These are phyloP conservation scores for Phylloscopus trochiloides DNA, from an alignment of 2,113 vertebrate species.

Conservation along the genomic window DNA sequence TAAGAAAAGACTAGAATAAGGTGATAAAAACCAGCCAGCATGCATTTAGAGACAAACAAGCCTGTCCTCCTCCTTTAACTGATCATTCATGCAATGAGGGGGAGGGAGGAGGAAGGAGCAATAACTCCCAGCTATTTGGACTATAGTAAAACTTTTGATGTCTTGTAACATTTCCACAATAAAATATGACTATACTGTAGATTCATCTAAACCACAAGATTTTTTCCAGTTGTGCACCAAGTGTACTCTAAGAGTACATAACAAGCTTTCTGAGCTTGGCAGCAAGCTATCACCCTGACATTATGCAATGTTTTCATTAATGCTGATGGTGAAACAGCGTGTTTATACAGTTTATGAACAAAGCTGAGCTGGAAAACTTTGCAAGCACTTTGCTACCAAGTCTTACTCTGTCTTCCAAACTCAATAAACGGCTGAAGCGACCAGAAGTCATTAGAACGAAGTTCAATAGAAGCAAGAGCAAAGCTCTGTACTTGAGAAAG, in stretches of 20 bases:
- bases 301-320: slow-evolving; percentile 69
- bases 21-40: neutral
- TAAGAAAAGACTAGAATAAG: neutral
- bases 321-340: slow-evolving; percentile 42
- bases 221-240: slow-evolving; percentile 55
- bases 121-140: neutral
- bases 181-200: neutral
- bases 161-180: slow-evolving; percentile 36
- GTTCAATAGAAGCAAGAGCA: slow-evolving; percentile 49
- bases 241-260: slow-evolving; percentile 14
- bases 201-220: slow-evolving; percentile 34
- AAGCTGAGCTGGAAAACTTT: slow-evolving; percentile 26
- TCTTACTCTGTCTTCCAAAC: slow-evolving; percentile 1
- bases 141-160: slow-evolving; percentile 20
- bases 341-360: slow-evolving; percentile 60
- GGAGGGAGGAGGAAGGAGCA: neutral
- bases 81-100: slow-evolving; percentile 2
- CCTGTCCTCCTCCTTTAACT: slow-evolving; percentile 1
- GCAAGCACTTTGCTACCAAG: neutral
- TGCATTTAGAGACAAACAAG: neutral
- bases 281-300: slow-evolving; percentile 30
- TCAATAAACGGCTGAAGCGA: neutral
- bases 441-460: slow-evolving; percentile 51
- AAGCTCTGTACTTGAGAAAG: slow-evolving; percentile 20
- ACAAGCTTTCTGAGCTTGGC: slow-evolving; percentile 12